Conservation (phyloP, 2,888 invertebrate genomes). For the Sesamia inferens region DNA sequence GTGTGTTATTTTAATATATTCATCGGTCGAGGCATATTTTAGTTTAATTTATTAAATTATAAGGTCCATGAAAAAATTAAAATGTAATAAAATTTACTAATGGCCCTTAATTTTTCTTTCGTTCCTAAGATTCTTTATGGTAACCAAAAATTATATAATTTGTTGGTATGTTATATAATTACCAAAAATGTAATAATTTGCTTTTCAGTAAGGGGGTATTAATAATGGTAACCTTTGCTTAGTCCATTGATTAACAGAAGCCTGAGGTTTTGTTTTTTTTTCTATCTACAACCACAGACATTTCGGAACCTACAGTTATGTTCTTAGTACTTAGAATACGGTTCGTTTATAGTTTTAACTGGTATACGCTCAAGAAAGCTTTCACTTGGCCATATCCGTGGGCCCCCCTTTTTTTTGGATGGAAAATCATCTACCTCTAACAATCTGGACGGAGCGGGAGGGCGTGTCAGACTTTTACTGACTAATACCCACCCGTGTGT, state of each 20-base stretch:
- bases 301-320: background rate
- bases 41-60: conserved; percentile 39
- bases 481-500: no score
- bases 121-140: background rate
- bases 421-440: no score
- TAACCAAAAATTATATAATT: background rate
- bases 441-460: no score
- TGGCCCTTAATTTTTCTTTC: background rate
- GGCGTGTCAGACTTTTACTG: no score
- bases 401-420: no score
- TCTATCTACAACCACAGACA: background rate
- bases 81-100: conserved; percentile 5
- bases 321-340: background rate
- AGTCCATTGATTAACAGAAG: background rate
- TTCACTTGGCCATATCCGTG: background rate
- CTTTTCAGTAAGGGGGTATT: no score
- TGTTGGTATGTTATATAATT: background rate
- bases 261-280: background rate
- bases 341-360: background rate
- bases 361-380: background rate
- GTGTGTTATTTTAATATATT: conserved; percentile 24
- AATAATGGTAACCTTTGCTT: background rate
- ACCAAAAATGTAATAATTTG: background rate
- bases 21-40: conserved; percentile 24
- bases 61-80: conserved; percentile 31